Evolutionary conservation across 2,888 invertebrate species (phyloP), one percentile per base, ranked within the genome.

Genomic region (Barypeithes pellucidus): DNA sequence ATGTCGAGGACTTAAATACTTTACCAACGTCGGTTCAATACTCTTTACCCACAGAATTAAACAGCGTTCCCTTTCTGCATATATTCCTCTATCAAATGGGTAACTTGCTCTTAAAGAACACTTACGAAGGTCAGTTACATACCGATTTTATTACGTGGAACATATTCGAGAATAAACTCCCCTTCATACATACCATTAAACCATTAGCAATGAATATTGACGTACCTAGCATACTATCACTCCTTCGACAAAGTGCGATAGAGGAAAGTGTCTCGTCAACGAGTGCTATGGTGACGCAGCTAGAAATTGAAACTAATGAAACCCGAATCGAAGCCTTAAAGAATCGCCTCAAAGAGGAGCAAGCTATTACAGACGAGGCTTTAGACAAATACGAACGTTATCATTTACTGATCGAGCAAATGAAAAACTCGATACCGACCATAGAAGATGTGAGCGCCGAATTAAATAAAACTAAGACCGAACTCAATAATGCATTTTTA

Each of bases 61-160:
- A 9, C 9, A 9, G 9, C 12, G 9, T 39, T 5, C 24, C 36
- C 36, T 11, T 39, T 9, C 5, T 39, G 9, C 36, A 39, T 12
- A 2, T 12, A 39, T 39, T 39, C 9, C 9, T 39, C 3, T 3
- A 2, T 9, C 2, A 24, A 39, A 39, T 39, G 2, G 36, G 12
- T 39, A 39, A 8, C 9, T 39, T 39, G 3, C n/a, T 43, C 7
- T 43, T 43, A 14, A 1, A 43, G 2, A 43, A 43, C 43, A 43
- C 43, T 16, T 43, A 43, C 43, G 43, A 43, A 12, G 43, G 43
- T 16, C 43, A 43, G 2, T 12, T 43, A 43, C n/a, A 43, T 16
- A 43, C n/a, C 7, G 43, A 43, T 14, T 43, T 43, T 43, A 43
- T 43, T 14, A 43, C 43, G 3, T 43, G 43, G 43, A 43, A 43